Evolutionary conservation across 30 jellyfish, hydroid and myxozoan species (phyloP), one percentile per base, ranked within the genome.

Genomic region (Cassiopea andromeda): DNA sequence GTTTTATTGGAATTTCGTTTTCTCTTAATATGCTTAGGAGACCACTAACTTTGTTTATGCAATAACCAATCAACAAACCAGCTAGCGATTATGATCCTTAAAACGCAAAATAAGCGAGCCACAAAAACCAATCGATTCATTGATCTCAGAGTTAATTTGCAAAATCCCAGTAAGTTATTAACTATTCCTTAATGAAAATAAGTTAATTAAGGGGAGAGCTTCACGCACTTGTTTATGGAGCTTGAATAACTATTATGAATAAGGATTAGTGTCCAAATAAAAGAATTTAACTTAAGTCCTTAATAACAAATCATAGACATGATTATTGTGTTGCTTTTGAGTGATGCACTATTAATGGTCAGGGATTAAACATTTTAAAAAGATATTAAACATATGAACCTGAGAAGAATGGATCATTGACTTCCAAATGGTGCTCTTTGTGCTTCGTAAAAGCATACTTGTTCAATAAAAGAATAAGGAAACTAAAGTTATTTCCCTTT

Each of bases 11-110:
- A 64, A 9, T 5, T 64, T 64, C 5, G 38, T 13, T 64, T 64
- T 27, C 43, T 27, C 73, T 70, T 14, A 70, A 8, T n/a, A 16
- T 6, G 12, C 50, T 70, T 70, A 18, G 54, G 7, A 19, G 79
- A 70, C 79, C 79, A 70, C 79, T 1, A 70, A 19, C 27, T 70
- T 70, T 43, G 49, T 70, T 70, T 70, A 43, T 54, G 79, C n/a
- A 70, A 70, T 70, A 70, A 43, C 79, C 79, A 70, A 70, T 70
- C 79, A 19, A 70, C 27, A 70, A 43, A 17, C 27, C 7, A 16
- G 7, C 27, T 38, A 54, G 16, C 38, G 79, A 43, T 70, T 70
- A 70, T 70, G 54, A 14, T 70, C 27, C 15, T 9, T 54, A 4
- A 9, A 64, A 64, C 27, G 43, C 73, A 9, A 17, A 64, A 64